These are phyloP conservation scores for Motacilla alba DNA, from an alignment of 2,113 vertebrate species.

Conservation along the genomic window DNA sequence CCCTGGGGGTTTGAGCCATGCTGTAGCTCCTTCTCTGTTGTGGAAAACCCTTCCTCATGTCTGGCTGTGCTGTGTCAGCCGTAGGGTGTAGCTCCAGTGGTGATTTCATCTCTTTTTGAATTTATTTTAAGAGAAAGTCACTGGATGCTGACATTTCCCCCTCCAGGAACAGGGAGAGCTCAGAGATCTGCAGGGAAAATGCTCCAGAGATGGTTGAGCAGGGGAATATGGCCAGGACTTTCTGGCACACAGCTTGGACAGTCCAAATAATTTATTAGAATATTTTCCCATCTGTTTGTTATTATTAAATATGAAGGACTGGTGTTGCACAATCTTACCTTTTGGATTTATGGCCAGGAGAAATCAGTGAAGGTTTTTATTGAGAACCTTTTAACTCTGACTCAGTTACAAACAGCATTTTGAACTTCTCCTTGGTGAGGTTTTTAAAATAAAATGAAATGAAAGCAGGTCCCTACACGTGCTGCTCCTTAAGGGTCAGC, in stretches of 20 bases:
- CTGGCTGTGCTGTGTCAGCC: not conserved
- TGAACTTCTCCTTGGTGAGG: not conserved
- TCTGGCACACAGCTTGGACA: slow-evolving; percentile 14
- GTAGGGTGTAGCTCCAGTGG: fast-evolving
- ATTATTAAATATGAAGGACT: slow-evolving; percentile 38
- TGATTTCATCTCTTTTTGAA: not conserved
- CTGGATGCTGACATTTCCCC: fast-evolving
- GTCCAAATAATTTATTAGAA: slow-evolving; percentile 40
- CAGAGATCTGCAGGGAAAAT: not conserved
- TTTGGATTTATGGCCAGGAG: slow-evolving; percentile 37
- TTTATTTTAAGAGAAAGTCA: not conserved
- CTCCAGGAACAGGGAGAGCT: not conserved
- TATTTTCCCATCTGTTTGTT: slow-evolving; percentile 52
- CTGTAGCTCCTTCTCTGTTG: not conserved
- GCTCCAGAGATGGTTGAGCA: not conserved
- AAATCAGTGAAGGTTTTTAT: not conserved
- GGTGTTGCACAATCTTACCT: slow-evolving; percentile 39
- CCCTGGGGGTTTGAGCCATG: not conserved
- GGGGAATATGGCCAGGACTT: not conserved
- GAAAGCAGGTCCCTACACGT: not conserved
- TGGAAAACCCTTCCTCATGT: fast-evolving
- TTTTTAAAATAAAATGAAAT: not conserved
- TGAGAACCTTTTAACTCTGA: not conserved
- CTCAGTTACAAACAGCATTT: not conserved
- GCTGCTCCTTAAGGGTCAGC: not conserved